Percentiles rank a stretch among this genome's conserved stretches.
These are phyloP conservation scores for Sebastes matsubarae DNA, from an alignment of 2,797 vertebrate genomes.

Conservation along the genomic window DNA sequence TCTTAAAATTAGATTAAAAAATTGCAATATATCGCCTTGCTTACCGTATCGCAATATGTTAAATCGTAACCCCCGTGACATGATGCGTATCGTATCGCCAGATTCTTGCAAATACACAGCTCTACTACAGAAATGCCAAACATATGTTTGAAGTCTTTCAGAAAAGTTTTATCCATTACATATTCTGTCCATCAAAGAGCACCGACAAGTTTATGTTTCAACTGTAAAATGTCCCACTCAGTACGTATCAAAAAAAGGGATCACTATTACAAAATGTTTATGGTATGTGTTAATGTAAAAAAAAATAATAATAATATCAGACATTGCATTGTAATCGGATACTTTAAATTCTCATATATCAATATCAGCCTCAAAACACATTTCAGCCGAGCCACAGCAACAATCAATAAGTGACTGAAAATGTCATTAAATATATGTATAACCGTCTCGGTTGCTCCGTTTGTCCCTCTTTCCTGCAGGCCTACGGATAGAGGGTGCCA, in stretches of 20 bases:
- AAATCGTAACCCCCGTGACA: no score
- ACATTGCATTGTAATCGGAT: not conserved
- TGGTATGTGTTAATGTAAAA: not conserved
- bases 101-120: no score
- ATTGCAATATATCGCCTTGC: no score
- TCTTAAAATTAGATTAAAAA: no score
- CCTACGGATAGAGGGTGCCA: not conserved
- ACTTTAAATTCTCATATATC: not conserved
- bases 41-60: no score
- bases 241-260: not conserved
- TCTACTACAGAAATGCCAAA: not conserved
- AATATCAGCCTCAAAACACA: not conserved
- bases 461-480: not conserved
- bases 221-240: not conserved
- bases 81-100: no score
- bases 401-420: not conserved
- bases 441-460: not conserved
- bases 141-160: not conserved
- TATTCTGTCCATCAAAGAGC: not conserved
- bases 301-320: not conserved
- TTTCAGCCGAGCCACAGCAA: not conserved
- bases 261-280: not conserved
- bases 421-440: not conserved
- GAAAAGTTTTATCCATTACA: not conserved
- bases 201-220: not conserved